phyloP scores from a whole-genome alignment of 2,113 vertebrate species.

The Corythoichthys intestinalis region DNA sequence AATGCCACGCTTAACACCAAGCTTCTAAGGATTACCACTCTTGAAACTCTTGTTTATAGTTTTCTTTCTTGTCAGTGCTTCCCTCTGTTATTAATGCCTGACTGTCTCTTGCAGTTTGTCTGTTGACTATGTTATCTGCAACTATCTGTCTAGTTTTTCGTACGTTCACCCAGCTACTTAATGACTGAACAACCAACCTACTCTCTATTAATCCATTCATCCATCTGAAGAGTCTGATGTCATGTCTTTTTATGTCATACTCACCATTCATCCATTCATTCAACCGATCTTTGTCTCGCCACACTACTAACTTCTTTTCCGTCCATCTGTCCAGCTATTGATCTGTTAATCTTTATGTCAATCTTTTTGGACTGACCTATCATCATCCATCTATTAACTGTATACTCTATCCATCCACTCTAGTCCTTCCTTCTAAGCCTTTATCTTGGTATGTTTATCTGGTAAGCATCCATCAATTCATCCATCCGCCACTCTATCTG shows the following conservation, averaged over 20 bases:
- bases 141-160: too few species aligned
- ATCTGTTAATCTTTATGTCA: neutral
- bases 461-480: neutral
- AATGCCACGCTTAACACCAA: slow-evolving; percentile 19
- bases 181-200: too few species aligned
- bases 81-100: neutral
- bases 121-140: neutral
- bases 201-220: too few species aligned
- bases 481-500: neutral
- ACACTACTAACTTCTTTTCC: neutral
- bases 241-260: too few species aligned
- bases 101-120: neutral
- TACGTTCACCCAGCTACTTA: too few species aligned
- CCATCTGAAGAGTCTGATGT: too few species aligned
- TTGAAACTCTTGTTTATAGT: neutral
- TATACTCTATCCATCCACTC: neutral
- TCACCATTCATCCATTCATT: too few species aligned
- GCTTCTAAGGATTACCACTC: slow-evolving; percentile 13
- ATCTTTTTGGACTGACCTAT: neutral
- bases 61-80: slow-evolving; percentile 8
- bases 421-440: neutral
- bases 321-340: neutral
- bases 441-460: neutral
- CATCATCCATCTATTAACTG: neutral
- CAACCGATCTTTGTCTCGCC: neutral